A percentile compares a stretch with the other conserved stretches of the same genome.
These are phyloP conservation scores for Rhinogobio ventralis DNA, from an alignment of 2,797 vertebrate genomes.

Conservation along the genomic window DNA sequence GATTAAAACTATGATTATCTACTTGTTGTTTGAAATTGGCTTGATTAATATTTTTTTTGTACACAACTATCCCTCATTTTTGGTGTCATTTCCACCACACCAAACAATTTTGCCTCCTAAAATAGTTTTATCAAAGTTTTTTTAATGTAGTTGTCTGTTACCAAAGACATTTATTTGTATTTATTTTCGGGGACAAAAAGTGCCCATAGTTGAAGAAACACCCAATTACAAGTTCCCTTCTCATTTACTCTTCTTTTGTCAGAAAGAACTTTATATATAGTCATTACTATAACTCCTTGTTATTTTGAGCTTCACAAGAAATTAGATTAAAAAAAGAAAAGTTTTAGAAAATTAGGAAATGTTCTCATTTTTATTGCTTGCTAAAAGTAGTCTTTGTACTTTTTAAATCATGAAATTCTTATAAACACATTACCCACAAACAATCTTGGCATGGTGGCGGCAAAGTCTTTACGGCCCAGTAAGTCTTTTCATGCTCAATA, in stretches of 20 bases:
- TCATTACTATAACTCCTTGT: not conserved
- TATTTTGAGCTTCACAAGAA: not conserved
- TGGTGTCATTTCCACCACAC: not conserved
- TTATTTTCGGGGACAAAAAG: not conserved
- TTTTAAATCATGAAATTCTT: conserved; percentile 32
- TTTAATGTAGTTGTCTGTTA: not conserved
- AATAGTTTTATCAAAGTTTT: not conserved
- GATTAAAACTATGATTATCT: not conserved
- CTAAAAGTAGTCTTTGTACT: conserved; percentile 39
- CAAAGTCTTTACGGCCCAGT: conserved; percentile 8
- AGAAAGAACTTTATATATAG: not conserved
- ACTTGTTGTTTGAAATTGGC: not conserved
- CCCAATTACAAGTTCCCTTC: not conserved
- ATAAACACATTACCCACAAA: conserved; percentile 45
- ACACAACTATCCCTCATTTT: not conserved
- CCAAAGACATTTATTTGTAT: not conserved
- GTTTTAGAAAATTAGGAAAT: not conserved
- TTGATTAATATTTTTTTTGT: not conserved
- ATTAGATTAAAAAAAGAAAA: conserved; percentile 5
- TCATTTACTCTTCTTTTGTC: not conserved
- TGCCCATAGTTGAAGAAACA: not conserved
- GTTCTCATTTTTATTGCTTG: not conserved
- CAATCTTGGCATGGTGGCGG: not conserved
- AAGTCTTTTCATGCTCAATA: conserved; percentile 43
- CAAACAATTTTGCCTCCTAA: not conserved